Percentiles rank a stretch among this genome's conserved stretches.
Evolutionary conservation across 2,113 vertebrate species (phyloP).

Genomic region (Genyomyrus donnyi): DNA sequence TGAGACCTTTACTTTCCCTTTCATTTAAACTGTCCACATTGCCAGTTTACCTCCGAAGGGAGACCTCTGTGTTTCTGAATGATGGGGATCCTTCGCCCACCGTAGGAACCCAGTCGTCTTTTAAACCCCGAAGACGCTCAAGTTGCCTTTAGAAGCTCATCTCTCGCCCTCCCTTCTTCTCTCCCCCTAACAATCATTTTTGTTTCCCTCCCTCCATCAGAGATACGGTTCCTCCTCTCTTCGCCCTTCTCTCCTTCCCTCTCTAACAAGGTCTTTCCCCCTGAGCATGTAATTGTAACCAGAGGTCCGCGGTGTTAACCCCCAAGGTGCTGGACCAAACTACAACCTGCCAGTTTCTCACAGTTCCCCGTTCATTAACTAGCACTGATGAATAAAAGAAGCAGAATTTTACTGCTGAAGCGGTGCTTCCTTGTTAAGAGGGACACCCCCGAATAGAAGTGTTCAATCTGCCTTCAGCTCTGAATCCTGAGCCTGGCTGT

Average conservation of each 20-base stretch:
- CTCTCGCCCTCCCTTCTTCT: background rate
- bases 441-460: background rate
- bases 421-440: background rate
- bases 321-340: background rate
- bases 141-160: background rate
- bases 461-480: background rate
- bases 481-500: background rate
- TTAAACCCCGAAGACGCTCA: background rate
- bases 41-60: background rate
- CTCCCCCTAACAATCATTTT: background rate
- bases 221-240: background rate
- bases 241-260: slow-evolving; percentile 10
- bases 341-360: background rate
- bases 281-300: background rate
- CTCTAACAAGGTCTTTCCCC: slow-evolving; percentile 13
- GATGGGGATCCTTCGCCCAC: background rate
- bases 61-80: background rate
- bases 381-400: background rate
- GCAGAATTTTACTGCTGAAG: background rate
- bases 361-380: background rate
- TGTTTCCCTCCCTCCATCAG: background rate
- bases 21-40: background rate
- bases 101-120: background rate
- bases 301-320: background rate
- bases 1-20: background rate